Percentiles rank a stretch among this genome's conserved stretches.
These are phyloP conservation scores for Dreissena rostriformis DNA, from an alignment of 1,140 invertebrate species.

Conservation along the genomic window DNA sequence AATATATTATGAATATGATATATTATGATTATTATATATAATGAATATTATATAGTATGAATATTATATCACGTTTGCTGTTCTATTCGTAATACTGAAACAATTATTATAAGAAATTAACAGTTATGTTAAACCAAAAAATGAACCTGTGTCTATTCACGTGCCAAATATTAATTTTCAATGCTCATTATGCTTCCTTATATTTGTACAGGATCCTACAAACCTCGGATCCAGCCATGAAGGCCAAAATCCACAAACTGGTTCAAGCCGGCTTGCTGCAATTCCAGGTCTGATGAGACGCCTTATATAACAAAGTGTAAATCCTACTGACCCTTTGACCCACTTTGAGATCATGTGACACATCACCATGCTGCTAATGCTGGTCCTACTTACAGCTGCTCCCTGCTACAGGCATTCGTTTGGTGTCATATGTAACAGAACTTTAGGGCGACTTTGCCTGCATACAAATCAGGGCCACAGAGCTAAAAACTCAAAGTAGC, in stretches of 20 bases:
- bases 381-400: too few relatives aligned
- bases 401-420: too few relatives aligned
- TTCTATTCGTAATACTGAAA: not conserved
- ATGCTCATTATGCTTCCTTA: not conserved
- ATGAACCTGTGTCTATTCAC: not conserved
- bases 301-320: too few relatives aligned
- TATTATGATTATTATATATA: not conserved
- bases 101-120: not conserved
- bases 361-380: too few relatives aligned
- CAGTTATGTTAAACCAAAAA: not conserved
- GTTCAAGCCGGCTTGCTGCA: conserved; percentile 38
- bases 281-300: conserved; percentile 15
- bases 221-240: conserved; percentile 20
- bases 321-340: too few relatives aligned
- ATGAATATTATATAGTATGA: not conserved
- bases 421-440: too few relatives aligned
- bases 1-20: too few relatives aligned
- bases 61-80: not conserved
- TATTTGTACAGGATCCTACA: conserved; percentile 26
- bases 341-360: too few relatives aligned
- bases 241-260: conserved; percentile 22
- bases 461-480: too few relatives aligned
- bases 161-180: not conserved
- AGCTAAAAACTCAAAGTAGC: too few relatives aligned
- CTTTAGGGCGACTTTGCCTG: too few relatives aligned